Evolutionary conservation across 2,888 invertebrate genomes (phyloP), one percentile per base, ranked within the genome.

Genomic region (Xestia c-nigrum): DNA sequence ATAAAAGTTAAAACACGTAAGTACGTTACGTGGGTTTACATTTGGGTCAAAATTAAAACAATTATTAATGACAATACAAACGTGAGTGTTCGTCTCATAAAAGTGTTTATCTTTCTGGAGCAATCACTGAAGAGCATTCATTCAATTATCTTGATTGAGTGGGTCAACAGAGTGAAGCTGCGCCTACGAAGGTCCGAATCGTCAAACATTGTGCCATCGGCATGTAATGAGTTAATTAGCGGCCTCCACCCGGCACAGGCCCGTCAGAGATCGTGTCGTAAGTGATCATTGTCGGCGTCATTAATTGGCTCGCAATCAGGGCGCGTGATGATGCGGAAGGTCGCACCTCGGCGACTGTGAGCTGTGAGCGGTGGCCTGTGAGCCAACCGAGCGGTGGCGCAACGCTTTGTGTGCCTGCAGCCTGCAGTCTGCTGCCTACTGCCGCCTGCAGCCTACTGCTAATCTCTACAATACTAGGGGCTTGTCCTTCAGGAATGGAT

Each of bases 241-340:
- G 66, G 55, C 61, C 80, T 65, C 65, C 68, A 50, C 19, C 57
- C 43, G 38, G 14, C 57, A 10, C 73, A 50, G 21, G 65, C 57
- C 73, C 57, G 43, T 19, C 46, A 57, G 52, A 65, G 50, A 31
- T 65, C 10, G 83, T 83, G 83, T 72, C 86, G 86, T 50, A 83
- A 83, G 55, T 61, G 77, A 72, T 83, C 71, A 83, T 83, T 64
- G 78, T 61, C 63, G 61, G 70, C 43, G 47, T 72, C 68, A 57
- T 63, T 83, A 82, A 82, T 67, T 71, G 82, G 43, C 59, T 55
- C 47, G 67, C 71, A 75, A 76, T 55, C 64, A 71, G 85, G 69
- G 63, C 70, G 66, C 81, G 85, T 81, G 68, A 75, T 76, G 86
- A 76, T 59, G 77, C 83, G 83, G 86, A 73, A 83, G 83, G 86